phyloP scores from a whole-genome alignment of 2,888 invertebrate species.

The Cephus nigrinus region DNA sequence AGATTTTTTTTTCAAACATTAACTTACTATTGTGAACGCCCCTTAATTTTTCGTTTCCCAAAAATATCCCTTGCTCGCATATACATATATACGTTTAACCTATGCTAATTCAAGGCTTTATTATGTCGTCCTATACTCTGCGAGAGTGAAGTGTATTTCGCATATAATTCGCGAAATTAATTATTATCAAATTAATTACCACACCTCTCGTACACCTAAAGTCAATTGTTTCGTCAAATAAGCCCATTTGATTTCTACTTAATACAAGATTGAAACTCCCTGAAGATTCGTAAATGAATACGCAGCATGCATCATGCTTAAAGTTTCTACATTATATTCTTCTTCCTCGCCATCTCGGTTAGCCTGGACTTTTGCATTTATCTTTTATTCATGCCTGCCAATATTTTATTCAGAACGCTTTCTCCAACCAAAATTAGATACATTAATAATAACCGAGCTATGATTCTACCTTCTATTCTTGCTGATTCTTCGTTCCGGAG shows the following conservation, averaged over 20 bases:
- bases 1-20: too few relatives aligned
- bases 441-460: background rate
- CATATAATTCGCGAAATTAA: background rate
- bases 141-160: background rate
- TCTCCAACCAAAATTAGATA: background rate
- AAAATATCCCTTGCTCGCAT: too few relatives aligned
- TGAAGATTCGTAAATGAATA: background rate
- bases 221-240: background rate
- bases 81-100: background rate
- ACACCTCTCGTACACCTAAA: background rate
- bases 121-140: background rate
- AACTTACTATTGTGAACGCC: too few relatives aligned
- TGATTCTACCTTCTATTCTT: background rate
- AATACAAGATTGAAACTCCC: background rate
- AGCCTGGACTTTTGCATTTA: conserved; percentile 27
- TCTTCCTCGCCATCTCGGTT: background rate
- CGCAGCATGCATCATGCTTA: background rate
- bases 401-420: background rate
- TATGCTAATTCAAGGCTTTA: background rate
- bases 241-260: background rate
- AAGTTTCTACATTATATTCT: background rate
- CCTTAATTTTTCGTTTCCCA: too few relatives aligned
- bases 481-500: background rate
- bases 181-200: background rate
- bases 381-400: conserved; percentile 31